These are phyloP conservation scores for Ctena decussata DNA, from an alignment of 2,888 invertebrate genomes.

Conservation along the genomic window DNA sequence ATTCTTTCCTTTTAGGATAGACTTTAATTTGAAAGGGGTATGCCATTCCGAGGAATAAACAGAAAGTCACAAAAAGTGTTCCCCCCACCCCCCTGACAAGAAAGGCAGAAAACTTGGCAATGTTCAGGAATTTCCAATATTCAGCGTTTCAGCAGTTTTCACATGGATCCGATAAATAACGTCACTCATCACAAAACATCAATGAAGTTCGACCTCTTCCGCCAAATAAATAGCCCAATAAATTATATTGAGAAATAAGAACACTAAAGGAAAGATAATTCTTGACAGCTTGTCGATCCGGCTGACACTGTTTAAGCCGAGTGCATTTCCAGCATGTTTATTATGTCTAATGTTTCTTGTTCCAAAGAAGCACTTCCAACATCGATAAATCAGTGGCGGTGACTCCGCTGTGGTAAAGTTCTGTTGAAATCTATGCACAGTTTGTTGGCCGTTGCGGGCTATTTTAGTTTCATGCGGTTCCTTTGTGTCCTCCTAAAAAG, in stretches of 20 bases:
- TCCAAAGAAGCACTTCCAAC: constrained; percentile 25
- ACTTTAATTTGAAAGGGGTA: no score
- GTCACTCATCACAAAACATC: no score
- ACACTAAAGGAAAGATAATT: constrained; percentile 94
- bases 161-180: no score
- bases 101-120: no score
- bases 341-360: constrained; percentile 15
- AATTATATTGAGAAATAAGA: constrained; percentile 94
- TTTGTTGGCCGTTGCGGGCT: not conserved
- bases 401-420: not conserved
- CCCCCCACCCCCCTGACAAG: no score
- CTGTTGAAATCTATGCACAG: not conserved
- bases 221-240: constrained; percentile 90
- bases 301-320: constrained; percentile 91
- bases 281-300: constrained; percentile 94
- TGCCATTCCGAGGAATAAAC: no score
- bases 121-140: no score
- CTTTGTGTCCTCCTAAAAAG: not conserved
- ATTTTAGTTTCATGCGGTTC: not conserved
- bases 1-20: no score
- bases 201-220: constrained; percentile 30
- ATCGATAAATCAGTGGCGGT: not conserved
- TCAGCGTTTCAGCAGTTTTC: no score
- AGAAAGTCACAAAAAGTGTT: no score
- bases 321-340: constrained; percentile 46